Base-by-base conservation (phyloP, 2,113 vertebrate genomes). In the Climacteris rufus region DNA sequence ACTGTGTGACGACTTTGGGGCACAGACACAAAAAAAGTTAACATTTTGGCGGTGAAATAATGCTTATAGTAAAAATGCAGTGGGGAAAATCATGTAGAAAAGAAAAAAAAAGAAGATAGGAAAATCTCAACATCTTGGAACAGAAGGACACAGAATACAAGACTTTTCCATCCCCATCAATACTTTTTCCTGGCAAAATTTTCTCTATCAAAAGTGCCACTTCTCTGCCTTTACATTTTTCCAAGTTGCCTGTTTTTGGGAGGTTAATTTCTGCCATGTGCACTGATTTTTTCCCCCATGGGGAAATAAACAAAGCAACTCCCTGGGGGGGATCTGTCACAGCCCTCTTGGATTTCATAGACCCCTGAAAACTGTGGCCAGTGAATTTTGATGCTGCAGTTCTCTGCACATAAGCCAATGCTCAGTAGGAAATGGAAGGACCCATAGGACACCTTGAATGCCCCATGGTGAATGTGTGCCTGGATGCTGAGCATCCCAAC, bases 101-200 rank as follows among this genome's bases (percentile, higher is more conserved):
- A 69, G 22, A 92, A 78, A 64, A 10, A 35, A 61, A 61, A 70
- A 61, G 10, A 60, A 69, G 13, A 9, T 5, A 54, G 37, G 37
- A 30, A 91, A 77, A 42, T 15, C n/a, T 87, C 23, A 27, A 9
- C 23, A 10, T 79, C 40, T 68, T 63, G 30, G 53, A 68, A 27
- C 0, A 4, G 17, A 80, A 54, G 23, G 23, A 5, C 21, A 10
- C 28, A 25, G 24, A 8, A 4, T 9, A 7, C 33, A 39, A 60
- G 68, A 30, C 21, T 56, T 72, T 66, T 52, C 54, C 47, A 30
- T 21, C 8, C 22, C 52, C 21, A n/a, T 44, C 39, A 14, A 3
- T 84, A 6, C 11, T 79, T 63, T 64, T 61, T 59, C 65, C 23
- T 52, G 60, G 47, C 68, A 12, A 27, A 11, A 64, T 60, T 87